These are phyloP conservation scores for Astreopora myriophthalma DNA, from an alignment of 64 coral and sea anemone species.

Conservation along the genomic window DNA sequence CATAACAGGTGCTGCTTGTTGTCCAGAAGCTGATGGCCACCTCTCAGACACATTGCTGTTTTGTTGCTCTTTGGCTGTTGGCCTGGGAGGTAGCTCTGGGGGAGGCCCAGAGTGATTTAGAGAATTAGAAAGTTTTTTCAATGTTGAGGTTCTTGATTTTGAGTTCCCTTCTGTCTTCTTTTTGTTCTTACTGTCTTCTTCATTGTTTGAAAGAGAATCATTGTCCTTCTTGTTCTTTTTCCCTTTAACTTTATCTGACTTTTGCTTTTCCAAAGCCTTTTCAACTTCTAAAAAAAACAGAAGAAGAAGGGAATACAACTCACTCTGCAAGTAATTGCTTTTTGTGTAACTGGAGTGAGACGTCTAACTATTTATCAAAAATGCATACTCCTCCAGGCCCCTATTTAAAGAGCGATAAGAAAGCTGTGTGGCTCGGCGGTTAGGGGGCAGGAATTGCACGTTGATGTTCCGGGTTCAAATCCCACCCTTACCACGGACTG, in stretches of 20 bases:
- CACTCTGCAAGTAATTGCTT: no score
- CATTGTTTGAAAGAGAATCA: not conserved
- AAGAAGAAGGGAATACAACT: not conserved
- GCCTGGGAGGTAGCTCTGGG: slow-evolving; percentile 74
- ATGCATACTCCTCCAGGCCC: no score
- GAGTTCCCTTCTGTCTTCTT: not conserved
- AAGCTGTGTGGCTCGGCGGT: no score
- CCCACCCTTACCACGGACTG: no score
- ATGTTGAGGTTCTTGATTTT: slow-evolving; percentile 44
- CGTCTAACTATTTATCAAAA: no score
- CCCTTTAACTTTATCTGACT: slow-evolving; percentile 72
- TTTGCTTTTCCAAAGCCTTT: slow-evolving; percentile 86
- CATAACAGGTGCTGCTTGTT: slow-evolving; percentile 2
- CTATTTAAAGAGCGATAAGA: no score
- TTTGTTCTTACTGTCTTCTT: slow-evolving; percentile 43
- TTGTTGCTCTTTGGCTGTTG: not conserved
- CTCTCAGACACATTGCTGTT: slow-evolving; percentile 1
- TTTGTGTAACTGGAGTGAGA: no score
- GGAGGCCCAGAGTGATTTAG: slow-evolving; percentile 58
- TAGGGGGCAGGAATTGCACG: no score
- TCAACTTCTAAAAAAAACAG: slow-evolving; percentile 80
- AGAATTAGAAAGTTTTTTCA: slow-evolving; percentile 64
- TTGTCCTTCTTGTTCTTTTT: slow-evolving; percentile 51
- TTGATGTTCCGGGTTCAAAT: no score
- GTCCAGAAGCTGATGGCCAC: not conserved